Evolutionary conservation across 2,113 vertebrate genomes (phyloP).

Genomic region (Caracal caracal): DNA sequence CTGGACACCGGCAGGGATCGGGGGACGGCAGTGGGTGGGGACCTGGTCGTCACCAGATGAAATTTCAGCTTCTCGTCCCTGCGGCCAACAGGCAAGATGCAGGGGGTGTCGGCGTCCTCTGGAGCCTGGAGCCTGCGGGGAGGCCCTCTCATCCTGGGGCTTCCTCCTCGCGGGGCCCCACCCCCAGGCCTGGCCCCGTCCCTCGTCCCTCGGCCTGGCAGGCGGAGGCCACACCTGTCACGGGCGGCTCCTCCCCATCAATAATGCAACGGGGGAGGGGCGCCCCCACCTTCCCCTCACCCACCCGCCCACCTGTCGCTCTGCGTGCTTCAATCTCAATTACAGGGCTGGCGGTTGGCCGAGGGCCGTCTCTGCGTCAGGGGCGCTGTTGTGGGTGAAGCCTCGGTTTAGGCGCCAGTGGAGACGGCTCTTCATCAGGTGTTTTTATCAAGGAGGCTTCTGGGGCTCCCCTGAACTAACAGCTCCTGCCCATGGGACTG

Average conservation of each 20-base stretch:
- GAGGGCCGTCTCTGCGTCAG: not conserved
- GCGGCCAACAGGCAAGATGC: rapidly evolving
- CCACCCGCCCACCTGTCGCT: not conserved
- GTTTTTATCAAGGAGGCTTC: not conserved
- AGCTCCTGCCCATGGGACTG: not conserved
- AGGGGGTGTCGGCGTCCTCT: rapidly evolving
- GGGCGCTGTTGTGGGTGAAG: rapidly evolving
- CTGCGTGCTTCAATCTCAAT: not conserved
- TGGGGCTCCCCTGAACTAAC: not conserved
- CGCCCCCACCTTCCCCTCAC: rapidly evolving
- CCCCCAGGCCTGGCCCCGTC: not conserved
- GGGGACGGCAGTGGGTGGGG: rapidly evolving
- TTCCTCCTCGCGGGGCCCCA: not conserved
- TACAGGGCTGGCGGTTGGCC: not conserved
- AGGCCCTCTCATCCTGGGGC: not conserved
- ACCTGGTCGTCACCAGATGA: not conserved
- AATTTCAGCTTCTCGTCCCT: not conserved
- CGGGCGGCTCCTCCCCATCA: not conserved
- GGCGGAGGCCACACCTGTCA: not conserved
- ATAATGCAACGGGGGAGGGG: conserved; percentile 53
- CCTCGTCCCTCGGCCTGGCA: not conserved
- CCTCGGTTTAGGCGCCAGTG: rapidly evolving
- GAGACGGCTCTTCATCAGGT: not conserved
- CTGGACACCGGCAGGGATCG: not conserved
- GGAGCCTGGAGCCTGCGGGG: not conserved